Conservation (phyloP, 2,888 invertebrate genomes). For the Ophion ventricosus region DNA sequence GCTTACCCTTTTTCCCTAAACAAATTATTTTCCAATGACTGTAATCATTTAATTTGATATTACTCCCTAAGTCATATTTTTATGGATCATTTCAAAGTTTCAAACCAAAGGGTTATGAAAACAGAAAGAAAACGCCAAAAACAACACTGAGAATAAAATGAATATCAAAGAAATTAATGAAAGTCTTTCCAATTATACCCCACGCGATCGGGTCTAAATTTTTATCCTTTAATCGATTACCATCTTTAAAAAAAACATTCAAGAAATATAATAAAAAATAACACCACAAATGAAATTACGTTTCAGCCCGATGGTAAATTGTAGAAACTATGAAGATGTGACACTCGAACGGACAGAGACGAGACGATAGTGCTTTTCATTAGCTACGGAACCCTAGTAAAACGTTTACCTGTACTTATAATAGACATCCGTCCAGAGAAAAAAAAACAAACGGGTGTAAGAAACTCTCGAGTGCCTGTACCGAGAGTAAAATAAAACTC, state of each 20-base stretch:
- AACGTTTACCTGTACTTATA: not conserved
- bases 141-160: no score
- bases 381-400: not conserved
- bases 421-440: not conserved
- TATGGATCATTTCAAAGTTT: no score
- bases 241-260: not conserved
- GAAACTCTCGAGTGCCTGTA: not conserved
- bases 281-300: not conserved
- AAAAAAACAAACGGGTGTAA: not conserved
- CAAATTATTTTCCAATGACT: no score
- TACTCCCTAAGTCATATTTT: no score
- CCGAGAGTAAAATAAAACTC: not conserved
- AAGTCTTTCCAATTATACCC: no score
- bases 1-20: no score
- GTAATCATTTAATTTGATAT: no score
- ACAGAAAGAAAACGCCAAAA: no score
- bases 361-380: conserved; percentile 10
- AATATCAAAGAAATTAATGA: no score
- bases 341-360: not conserved
- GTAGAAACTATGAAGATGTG: not conserved
- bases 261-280: not conserved
- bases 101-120: no score
- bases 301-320: not conserved
- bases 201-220: not conserved
- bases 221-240: not conserved